Evolutionary conservation across 2,888 invertebrate genomes (phyloP).

Genomic region (Cerceris rybyensis): DNA sequence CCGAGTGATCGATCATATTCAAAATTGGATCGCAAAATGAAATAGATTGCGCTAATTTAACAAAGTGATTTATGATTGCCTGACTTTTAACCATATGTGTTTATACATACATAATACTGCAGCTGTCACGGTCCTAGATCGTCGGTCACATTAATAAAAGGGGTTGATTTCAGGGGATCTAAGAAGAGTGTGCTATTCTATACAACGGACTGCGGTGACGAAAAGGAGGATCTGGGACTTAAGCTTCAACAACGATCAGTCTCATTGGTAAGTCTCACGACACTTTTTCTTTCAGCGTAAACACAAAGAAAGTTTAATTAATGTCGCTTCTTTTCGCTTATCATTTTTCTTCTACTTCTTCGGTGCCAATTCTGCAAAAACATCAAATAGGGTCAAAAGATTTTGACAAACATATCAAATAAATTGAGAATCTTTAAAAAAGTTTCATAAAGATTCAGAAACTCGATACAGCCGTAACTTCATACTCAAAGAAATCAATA

Average conservation of each 20-base stretch:
- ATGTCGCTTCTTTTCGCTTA: too few relatives aligned
- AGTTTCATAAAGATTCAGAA: too few relatives aligned
- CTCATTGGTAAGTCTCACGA: constrained; percentile 73
- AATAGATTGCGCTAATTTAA: background rate
- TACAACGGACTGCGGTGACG: constrained; percentile 78
- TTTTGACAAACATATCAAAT: too few relatives aligned
- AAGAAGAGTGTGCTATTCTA: constrained; percentile 78
- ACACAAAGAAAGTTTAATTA: too few relatives aligned
- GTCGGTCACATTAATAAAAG: constrained; percentile 18
- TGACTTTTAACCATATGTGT: background rate
- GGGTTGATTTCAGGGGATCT: constrained; percentile 73
- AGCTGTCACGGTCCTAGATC: background rate
- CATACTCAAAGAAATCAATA: too few relatives aligned
- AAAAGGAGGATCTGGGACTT: constrained; percentile 74
- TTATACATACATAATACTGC: background rate
- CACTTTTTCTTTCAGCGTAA: background rate
- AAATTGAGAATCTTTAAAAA: too few relatives aligned
- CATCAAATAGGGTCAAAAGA: too few relatives aligned
- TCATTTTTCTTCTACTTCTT: too few relatives aligned
- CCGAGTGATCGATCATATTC: too few relatives aligned
- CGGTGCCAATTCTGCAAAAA: too few relatives aligned
- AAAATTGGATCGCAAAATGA: too few relatives aligned
- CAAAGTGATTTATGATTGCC: background rate
- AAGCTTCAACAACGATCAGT: constrained; percentile 77
- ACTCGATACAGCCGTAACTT: too few relatives aligned